A percentile compares a stretch with the other conserved stretches of the same genome.
phyloP scores from a whole-genome alignment of 2,797 vertebrate genomes.

The Muscicapa striata region DNA sequence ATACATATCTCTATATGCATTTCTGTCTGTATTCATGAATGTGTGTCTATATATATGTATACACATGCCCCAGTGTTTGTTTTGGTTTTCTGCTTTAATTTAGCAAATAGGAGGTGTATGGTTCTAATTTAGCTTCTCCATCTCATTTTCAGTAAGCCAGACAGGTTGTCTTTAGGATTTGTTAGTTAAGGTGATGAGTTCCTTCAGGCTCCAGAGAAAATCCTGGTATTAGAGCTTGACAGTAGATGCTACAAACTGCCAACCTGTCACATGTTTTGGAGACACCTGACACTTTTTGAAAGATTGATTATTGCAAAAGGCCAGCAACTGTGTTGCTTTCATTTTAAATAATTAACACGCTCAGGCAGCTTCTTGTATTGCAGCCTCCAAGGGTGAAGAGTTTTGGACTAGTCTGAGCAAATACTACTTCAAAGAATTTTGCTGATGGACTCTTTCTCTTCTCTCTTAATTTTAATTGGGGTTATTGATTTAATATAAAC shows the following conservation, averaged over 20 bases:
- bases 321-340: not conserved
- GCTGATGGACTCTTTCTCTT: not conserved
- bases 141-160: constrained; percentile 28
- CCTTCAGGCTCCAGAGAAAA: constrained; percentile 19
- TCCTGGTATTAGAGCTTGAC: not conserved
- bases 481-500: not conserved
- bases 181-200: constrained; percentile 32
- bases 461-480: not conserved
- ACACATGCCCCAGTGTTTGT: not conserved
- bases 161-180: constrained; percentile 51
- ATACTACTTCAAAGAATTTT: not conserved
- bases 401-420: not conserved
- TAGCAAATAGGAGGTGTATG: not conserved
- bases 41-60: not conserved
- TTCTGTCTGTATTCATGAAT: not conserved
- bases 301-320: constrained; percentile 25
- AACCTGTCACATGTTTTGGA: not conserved
- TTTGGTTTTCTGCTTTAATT: constrained; percentile 41
- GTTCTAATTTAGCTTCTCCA: constrained; percentile 9
- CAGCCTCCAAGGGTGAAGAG: not conserved
- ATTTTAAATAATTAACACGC: constrained; percentile 35
- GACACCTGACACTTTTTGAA: constrained; percentile 31
- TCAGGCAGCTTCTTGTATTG: not conserved
- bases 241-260: not conserved
- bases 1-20: not conserved